Conservation (phyloP, 30 jellyfish, hydroid and myxozoan species). For the Haliclystus octoradiatus region DNA sequence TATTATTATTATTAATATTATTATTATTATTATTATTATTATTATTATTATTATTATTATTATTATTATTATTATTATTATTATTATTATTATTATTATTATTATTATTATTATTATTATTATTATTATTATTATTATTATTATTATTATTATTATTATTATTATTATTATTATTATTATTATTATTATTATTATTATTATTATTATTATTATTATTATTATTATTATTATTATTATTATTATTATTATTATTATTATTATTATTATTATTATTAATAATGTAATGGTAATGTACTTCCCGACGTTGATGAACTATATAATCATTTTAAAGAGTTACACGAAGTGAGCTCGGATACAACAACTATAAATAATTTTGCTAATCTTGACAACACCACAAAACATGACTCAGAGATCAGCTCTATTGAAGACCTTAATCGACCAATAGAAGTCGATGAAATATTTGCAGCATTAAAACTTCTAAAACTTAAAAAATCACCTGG, state of each 20-base stretch:
- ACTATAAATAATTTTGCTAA: too few species aligned
- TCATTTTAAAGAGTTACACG: too few species aligned
- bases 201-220: conserved; percentile 10
- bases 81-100: conserved; percentile 2
- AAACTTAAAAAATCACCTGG: too few species aligned
- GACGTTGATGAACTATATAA: too few species aligned
- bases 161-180: conserved; percentile 9
- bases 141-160: conserved; percentile 5
- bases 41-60: conserved; percentile 6
- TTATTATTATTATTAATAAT: not conserved
- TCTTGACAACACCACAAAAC: too few species aligned
- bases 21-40: not conserved
- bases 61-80: not conserved
- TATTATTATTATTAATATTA: not conserved
- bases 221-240: conserved; percentile 13
- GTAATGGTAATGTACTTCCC: not conserved
- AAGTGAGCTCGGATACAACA: too few species aligned
- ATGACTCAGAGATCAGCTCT: too few species aligned
- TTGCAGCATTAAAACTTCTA: too few species aligned
- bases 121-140: conserved; percentile 1
- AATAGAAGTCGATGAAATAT: too few species aligned
- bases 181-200: conserved; percentile 2
- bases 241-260: conserved; percentile 3
- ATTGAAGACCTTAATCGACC: too few species aligned
- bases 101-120: conserved; percentile 1